Evolutionary conservation across 2,797 vertebrate species (phyloP), one percentile per base, ranked within the genome.

Genomic region (Galaxias olidus): DNA sequence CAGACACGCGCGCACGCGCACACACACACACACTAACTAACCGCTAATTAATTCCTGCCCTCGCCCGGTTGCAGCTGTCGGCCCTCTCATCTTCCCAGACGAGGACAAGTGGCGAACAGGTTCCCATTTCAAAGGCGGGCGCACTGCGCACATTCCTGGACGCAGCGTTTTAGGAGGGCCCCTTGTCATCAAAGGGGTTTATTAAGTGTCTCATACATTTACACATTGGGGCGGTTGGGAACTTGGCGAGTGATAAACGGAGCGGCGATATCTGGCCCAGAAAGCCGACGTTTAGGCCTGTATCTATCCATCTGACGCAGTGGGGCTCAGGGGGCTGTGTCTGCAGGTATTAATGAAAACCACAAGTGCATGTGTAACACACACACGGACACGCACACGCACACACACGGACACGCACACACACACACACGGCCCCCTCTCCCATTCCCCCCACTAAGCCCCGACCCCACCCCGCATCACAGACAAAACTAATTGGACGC

Each of bases 151-250:
- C 86, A 91, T 91, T 91, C 89, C 77, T 75, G 71, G 66, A 86
- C 86, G 86, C 61, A 43, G 54, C 45, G 58, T 80, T 45, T 74
- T 62, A 76, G 4, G 19, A 13, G 47, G 80, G 84, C 81, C 85
- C 79, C 78, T 66, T 80, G 76, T 89, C 89, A 91, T 91, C 90
- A 91, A 91, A 93, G 88, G 67, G 69, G 65, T 86, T 88, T 89
- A 91, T 89, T 88, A 89, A 89, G 85, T 89, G 88, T 88, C 87
- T 88, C 86, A 86, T 88, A 83, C 86, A 88, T 90, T 90, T 88
- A 91, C 89, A 91, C 88, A 85, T 90, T 86, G 86, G 81, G 85
- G 84, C 82, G 83, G 87, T 90, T 91, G 88, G 88, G 86, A 30
- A 91, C 84, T 89, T 89, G 87, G 86, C 80, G 71, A 67, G 4